Conservation (phyloP, 2,888 invertebrate genomes). For the Hemicrepidius hirtus region DNA sequence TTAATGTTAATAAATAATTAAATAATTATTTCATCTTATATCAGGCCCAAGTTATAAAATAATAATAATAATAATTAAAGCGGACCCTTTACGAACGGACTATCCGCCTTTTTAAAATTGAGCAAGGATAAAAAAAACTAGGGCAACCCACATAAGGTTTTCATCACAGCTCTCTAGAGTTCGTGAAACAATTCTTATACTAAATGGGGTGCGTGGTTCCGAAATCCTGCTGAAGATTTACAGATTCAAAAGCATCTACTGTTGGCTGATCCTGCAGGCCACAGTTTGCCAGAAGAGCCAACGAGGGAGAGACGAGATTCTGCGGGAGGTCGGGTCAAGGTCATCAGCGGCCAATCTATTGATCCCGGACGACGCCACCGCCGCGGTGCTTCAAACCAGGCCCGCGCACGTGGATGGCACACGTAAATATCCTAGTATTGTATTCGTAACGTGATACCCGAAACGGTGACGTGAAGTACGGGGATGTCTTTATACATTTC, state of each 20-base stretch:
- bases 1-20: too few relatives aligned
- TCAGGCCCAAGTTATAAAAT: too few relatives aligned
- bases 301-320: slow-evolving; percentile 56
- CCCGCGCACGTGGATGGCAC: slow-evolving; percentile 58
- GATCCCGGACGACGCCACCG: slow-evolving; percentile 65
- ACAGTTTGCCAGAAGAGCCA: slow-evolving; percentile 39
- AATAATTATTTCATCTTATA: too few relatives aligned
- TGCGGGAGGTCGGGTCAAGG: slow-evolving; percentile 70
- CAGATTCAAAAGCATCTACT: slow-evolving; percentile 18
- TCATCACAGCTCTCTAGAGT: background rate
- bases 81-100: background rate
- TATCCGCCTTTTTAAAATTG: slow-evolving; percentile 11
- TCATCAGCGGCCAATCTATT: slow-evolving; percentile 68
- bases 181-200: slow-evolving; percentile 17
- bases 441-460: slow-evolving; percentile 22
- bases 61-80: too few relatives aligned
- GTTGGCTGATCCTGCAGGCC: slow-evolving; percentile 34
- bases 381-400: slow-evolving; percentile 55
- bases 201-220: slow-evolving; percentile 19
- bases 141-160: slow-evolving; percentile 2
- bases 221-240: slow-evolving; percentile 17
- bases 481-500: background rate
- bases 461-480: slow-evolving; percentile 22
- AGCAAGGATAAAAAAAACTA: background rate
- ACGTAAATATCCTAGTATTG: slow-evolving; percentile 53